Evolutionary conservation across 1,140 invertebrate species (phyloP), one percentile per base, ranked within the genome.

Genomic region (Ips nitidus): DNA sequence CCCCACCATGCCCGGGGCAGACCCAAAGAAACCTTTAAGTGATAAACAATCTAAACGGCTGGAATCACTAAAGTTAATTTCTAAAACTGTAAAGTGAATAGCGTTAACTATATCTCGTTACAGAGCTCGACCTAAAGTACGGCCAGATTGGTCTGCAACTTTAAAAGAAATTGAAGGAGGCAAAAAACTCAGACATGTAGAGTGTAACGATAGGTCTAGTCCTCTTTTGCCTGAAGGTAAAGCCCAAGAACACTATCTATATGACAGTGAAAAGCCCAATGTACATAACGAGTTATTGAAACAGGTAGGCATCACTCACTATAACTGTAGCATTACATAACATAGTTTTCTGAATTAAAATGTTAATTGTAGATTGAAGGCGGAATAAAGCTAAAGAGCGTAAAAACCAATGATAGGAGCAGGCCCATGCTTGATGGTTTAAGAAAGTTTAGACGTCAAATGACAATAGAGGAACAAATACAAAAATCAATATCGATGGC

Each of bases 91-190:
- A 56, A 6, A 56, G 1, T 37, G 37, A 38, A 22, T 22, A 22
- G 22, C 22, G 22, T 22, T 22, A 22, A 22, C 22, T 22, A 22
- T 22, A 22, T 22, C 22, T 22, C 22, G 22, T 22, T 56, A n/a
- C 43, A 77, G 86, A 77, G 89, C 89, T 74, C 85, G 91, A 74
- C 91, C 93, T 2, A 85, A 92, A 74, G 88, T 84, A 77, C 84
- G 93, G 69, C 94, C 93, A 1, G 94, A 95, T 75, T 95, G 93
- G 93, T 90, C 88, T 8, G 86, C 89, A 68, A 91, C 95, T 88
- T 93, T 95, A 90, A 94, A 94, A 79, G 92, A 95, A 80, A 90
- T 94, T 4, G 93, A 94, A 77, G 84, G 86, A 70, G 90, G 91
- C 55, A 89, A 79, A 74, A 91, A 89, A 78, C 80, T 95, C 52